Evolutionary conservation across 2,888 invertebrate genomes (phyloP).

Genomic region (Eupithecia dodoneata): DNA sequence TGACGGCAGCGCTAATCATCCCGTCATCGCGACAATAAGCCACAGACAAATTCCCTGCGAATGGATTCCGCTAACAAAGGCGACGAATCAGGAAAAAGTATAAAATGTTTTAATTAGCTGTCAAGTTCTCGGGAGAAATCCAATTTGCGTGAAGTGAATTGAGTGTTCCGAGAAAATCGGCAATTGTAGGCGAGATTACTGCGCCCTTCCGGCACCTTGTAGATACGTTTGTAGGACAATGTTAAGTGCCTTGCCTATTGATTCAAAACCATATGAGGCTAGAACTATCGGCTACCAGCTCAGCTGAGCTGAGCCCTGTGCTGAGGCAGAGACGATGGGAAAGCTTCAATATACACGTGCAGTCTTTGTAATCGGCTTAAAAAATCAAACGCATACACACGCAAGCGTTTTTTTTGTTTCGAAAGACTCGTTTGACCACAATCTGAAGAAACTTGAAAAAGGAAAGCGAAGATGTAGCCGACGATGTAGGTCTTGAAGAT

Average conservation of each 20-base stretch:
- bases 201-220: not conserved
- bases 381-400: too few relatives aligned
- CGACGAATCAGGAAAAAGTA: conserved; percentile 28
- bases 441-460: too few relatives aligned
- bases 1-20: not conserved
- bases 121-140: conserved; percentile 40
- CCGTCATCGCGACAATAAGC: not conserved
- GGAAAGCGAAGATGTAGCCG: too few relatives aligned
- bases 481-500: too few relatives aligned
- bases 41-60: conserved; percentile 32
- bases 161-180: conserved; percentile 32
- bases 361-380: too few relatives aligned
- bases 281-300: not conserved
- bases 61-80: conserved; percentile 37
- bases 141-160: conserved; percentile 46
- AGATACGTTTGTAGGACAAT: not conserved
- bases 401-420: too few relatives aligned
- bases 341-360: too few relatives aligned
- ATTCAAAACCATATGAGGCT: not conserved
- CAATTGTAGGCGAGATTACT: not conserved
- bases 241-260: not conserved
- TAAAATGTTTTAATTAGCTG: conserved; percentile 45
- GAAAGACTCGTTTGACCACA: too few relatives aligned
- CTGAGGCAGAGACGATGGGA: not conserved
- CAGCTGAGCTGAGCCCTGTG: not conserved